Conservation (phyloP, 2,888 invertebrate genomes). For the Drosophila diplacantha region DNA sequence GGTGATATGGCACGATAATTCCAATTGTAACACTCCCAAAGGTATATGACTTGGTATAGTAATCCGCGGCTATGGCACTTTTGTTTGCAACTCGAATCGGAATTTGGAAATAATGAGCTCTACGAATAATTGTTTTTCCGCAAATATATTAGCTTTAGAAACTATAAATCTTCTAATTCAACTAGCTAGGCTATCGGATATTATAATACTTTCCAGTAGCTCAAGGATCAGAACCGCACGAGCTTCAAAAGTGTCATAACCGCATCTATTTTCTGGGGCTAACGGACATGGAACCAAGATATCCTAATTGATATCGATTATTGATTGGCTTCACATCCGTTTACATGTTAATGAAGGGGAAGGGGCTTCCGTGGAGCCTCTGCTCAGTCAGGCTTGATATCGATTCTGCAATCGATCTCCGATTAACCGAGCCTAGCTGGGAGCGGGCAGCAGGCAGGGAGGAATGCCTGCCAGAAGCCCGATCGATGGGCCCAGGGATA, state of each 20-base stretch:
- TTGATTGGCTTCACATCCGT: background rate
- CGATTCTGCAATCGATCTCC: slow-evolving; percentile 1
- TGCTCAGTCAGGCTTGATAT: slow-evolving; percentile 3
- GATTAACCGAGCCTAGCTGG: slow-evolving; percentile 47
- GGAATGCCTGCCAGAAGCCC: slow-evolving; percentile 7
- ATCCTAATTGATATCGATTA: background rate
- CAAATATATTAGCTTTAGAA: background rate
- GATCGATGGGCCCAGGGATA: slow-evolving; percentile 29
- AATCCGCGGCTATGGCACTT: slow-evolving; percentile 12
- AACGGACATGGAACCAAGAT: slow-evolving; percentile 10
- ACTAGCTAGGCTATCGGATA: slow-evolving; percentile 2
- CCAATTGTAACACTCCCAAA: slow-evolving; percentile 26
- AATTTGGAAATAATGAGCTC: background rate
- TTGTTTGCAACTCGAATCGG: background rate
- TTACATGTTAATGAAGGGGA: slow-evolving; percentile 1
- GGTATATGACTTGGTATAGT: slow-evolving; percentile 11
- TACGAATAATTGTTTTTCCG: background rate
- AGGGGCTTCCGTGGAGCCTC: background rate
- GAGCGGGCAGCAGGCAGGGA: slow-evolving; percentile 44
- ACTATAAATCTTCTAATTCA: background rate
- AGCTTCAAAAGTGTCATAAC: slow-evolving; percentile 9
- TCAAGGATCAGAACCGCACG: too few relatives aligned
- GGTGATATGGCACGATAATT: slow-evolving; percentile 69
- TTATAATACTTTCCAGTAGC: background rate
- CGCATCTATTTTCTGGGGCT: background rate